Base-by-base conservation (phyloP, 1,140 invertebrate species). In the Acromyrmex charruanus region DNA sequence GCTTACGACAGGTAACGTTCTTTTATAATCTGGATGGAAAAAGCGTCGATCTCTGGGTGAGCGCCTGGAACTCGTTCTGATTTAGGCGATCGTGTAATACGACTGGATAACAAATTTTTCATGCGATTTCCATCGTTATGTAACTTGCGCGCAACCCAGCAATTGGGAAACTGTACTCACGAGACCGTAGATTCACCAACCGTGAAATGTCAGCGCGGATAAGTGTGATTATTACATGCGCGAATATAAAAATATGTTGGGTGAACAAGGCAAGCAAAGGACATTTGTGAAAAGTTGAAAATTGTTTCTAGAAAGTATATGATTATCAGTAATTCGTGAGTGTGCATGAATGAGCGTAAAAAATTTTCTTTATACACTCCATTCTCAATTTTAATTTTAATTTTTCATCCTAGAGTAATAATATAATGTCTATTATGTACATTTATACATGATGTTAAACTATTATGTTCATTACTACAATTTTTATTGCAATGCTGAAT, bases 121-220 rank as follows among this genome's bases (percentile, higher is more conserved):
- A 61, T 61, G 31, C 1, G 39, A 81, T 81, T 68, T 58, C 49
- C 18, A 16, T 39, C 55, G 28, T 90, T 89, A 79, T 31, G 66
- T 66, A 90, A 89, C 10, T 59, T 18, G 44, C 59, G 51, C 35
- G 51, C n/a, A 39, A 72, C 3, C 31, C 28, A 66, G 25, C 69
- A 44, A 87, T 58, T 81, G 59, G 49, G 84, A 53, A 65, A 25
- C 16, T 18, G 66, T 71, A 49, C 66, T 51, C 87, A 51, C 16
- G 59, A 16, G 53, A 61, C n/a, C 58, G 85, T 77, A 89, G 31
- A 87, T 77, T 87, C 66, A 66, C 66, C 49, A 79, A 84, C 72
- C 89, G 85, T 87, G 55, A 90, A 90, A 84, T 90, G 85, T 84
- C 85, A 80, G 31, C 9, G 25, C 21, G 6, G 14, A 53, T 28